phyloP scores from a whole-genome alignment of 1,140 invertebrate species.

The Panagrolaimus sp. region DNA sequence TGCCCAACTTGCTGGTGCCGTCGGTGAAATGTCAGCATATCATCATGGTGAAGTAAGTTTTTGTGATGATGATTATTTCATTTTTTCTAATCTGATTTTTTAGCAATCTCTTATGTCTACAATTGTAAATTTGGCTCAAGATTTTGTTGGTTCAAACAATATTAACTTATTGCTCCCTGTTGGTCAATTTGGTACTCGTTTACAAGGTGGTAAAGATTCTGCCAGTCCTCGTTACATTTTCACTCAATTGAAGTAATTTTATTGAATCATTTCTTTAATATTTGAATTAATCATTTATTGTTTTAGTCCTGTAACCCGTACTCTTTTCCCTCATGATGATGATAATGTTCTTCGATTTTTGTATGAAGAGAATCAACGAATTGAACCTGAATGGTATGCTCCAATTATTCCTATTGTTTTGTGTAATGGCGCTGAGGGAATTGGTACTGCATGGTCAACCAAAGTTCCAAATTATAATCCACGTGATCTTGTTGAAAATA shows the following conservation, averaged over 20 bases:
- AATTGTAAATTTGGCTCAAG: conserved; percentile 95
- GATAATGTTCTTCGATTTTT: conserved; percentile 80
- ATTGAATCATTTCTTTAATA: too few relatives aligned
- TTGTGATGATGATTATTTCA: not conserved
- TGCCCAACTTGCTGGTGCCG: conserved; percentile 90
- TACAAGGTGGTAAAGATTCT: conserved; percentile 86
- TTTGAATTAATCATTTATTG: too few relatives aligned
- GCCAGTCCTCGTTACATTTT: conserved; percentile 98
- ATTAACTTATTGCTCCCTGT: conserved; percentile 88
- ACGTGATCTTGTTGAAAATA: conserved; percentile 79
- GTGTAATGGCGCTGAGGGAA: conserved; percentile 94
- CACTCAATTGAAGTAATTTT: conserved; percentile 79
- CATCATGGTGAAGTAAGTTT: conserved; percentile 86
- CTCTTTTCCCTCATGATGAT: conserved; percentile 82
- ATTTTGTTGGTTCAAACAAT: conserved; percentile 96
- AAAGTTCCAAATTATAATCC: conserved; percentile 94
- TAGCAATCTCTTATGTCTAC: conserved; percentile 79
- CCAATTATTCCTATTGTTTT: conserved; percentile 94
- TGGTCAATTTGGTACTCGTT: conserved; percentile 79
- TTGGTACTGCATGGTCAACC: conserved; percentile 98
- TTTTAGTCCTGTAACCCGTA: conserved; percentile 73
- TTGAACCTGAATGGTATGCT: conserved; percentile 80
- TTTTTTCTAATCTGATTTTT: conserved; percentile 15
- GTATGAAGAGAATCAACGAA: conserved; percentile 86
- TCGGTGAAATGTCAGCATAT: conserved; percentile 93